A percentile compares a stretch with the other conserved stretches of the same genome.
phyloP scores from a whole-genome alignment of 2,797 vertebrate genomes.

The Fratercula arctica region DNA sequence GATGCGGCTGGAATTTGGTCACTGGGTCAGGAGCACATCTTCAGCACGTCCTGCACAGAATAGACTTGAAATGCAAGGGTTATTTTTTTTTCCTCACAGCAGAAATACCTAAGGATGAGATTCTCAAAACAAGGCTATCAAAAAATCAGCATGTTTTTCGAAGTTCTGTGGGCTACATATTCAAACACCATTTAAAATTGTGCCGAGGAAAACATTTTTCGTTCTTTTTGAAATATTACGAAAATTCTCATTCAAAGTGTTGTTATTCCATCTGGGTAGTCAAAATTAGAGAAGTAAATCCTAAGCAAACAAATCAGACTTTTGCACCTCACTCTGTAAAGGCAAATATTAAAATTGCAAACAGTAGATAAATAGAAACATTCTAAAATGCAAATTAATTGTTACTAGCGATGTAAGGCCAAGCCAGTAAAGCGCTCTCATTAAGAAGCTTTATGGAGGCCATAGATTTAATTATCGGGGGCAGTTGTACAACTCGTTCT shows the following conservation, averaged over 20 bases:
- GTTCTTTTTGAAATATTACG: not conserved
- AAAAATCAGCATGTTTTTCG: not conserved
- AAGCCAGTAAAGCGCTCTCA: constrained; percentile 31
- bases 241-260: not conserved
- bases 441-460: constrained; percentile 59
- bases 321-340: constrained; percentile 37
- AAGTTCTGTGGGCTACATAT: not conserved
- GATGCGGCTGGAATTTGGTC: not conserved
- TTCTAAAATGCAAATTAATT: constrained; percentile 61
- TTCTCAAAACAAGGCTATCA: constrained; percentile 20
- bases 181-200: constrained; percentile 17
- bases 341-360: constrained; percentile 55
- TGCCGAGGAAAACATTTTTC: not conserved
- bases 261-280: constrained; percentile 38
- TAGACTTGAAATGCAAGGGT: not conserved
- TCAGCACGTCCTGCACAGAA: not conserved
- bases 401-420: constrained; percentile 31
- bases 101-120: not conserved
- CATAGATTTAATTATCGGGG: constrained; percentile 69
- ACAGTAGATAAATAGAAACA: constrained; percentile 45
- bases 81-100: not conserved
- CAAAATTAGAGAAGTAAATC: constrained; percentile 49
- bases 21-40: not conserved
- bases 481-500: constrained; percentile 50
- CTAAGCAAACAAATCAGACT: constrained; percentile 56